Evolutionary conservation across 2,797 vertebrate genomes (phyloP).

Genomic region (Vipera latastei): DNA sequence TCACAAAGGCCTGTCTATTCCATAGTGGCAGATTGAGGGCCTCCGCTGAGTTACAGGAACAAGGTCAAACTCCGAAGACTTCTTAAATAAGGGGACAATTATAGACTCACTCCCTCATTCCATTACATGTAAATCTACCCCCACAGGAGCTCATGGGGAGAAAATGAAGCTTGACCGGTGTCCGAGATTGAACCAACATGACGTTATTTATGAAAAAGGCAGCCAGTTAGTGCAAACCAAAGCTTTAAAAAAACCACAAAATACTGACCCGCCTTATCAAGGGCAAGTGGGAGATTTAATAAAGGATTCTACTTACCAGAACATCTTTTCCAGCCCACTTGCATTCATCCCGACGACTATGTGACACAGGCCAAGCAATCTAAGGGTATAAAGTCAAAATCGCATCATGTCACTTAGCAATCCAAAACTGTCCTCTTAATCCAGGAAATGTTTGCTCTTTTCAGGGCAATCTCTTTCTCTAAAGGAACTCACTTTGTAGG

Average conservation of each 20-base stretch:
- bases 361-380: conserved; percentile 92
- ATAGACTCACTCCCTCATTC: conserved; percentile 9
- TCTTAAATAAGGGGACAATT: conserved; percentile 14
- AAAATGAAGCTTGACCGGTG: not conserved
- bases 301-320: conserved; percentile 79
- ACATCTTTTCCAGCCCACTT: conserved; percentile 99
- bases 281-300: not conserved
- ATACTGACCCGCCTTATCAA: conserved; percentile 54
- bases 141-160: not conserved
- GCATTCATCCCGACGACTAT: conserved; percentile 91
- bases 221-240: not conserved
- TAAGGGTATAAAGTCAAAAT: conserved; percentile 69
- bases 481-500: not conserved
- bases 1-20: conserved; percentile 35
- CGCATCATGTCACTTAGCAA: conserved; percentile 48
- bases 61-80: conserved; percentile 14
- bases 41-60: conserved; percentile 22
- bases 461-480: not conserved
- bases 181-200: not conserved
- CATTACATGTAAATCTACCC: conserved; percentile 11
- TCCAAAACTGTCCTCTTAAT: conserved; percentile 33
- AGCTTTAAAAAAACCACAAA: conserved; percentile 51
- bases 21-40: not conserved
- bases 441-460: not conserved
- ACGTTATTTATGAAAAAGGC: not conserved